Base-by-base conservation (phyloP, 2,113 vertebrate genomes). In the Nyctereutes procyonoides region DNA sequence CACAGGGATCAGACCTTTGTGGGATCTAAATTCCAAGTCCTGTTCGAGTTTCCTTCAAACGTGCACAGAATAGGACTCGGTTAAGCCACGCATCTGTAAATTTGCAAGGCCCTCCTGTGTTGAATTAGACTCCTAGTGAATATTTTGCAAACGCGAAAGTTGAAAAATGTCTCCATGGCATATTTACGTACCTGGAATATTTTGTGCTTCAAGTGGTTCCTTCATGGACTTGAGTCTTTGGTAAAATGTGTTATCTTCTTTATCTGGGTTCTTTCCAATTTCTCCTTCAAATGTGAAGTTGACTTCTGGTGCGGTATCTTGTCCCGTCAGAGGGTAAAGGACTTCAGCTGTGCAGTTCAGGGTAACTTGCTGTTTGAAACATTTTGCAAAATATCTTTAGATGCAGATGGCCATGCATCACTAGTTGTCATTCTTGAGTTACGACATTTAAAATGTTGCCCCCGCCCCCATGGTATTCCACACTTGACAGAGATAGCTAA, bases 101-200 rank as follows among this genome's bases (percentile, higher is more conserved):
- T 38, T 89, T 43, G 38, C 32, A 87, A 73, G 79, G 6, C 30
- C 10, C 35, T 53, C 74, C 94, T 51, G 83, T 82, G 48, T 55
- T 95, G 16, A 69, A 65, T 83, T 83, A 35, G 35, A 87, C 60
- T 82, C 6, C n/a, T 85, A 94, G 53, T 91, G 10, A 88, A 17
- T 96, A 91, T 73, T 93, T 93, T 91, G 48, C 56, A 71, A 69
- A 95, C 80, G 32, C 32, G 86, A 55, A 81, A 53, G 7, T 81
- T 84, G 63, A 43, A 88, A 94, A 35, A 65, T 2, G 80, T 95
- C 79, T 48, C 26, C 67, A 51, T 81, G 65, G 53, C 58, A 22
- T 38, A 67, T 81, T 73, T 74, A 32, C 48, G 90, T 99, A 99
- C 99, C 99, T 99, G 99, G 99, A 95, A 99, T 98, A 94, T 99